Evolutionary conservation across 2,888 invertebrate genomes (phyloP).

Genomic region (Rhagonycha lutea): DNA sequence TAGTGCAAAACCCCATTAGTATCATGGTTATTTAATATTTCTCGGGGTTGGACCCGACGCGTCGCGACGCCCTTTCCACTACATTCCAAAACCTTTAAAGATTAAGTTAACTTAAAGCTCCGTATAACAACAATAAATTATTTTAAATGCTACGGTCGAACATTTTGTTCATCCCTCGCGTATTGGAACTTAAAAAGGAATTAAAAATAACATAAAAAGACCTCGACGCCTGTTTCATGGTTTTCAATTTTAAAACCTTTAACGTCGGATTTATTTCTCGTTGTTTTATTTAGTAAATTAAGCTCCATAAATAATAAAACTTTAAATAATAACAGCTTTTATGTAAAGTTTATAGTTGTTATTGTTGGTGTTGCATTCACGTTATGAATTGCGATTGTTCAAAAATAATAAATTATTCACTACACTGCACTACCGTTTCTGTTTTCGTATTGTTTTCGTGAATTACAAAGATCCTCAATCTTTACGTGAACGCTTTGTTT

Average conservation of each 20-base stretch:
- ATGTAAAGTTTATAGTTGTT: background rate
- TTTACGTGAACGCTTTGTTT: slow-evolving; percentile 15
- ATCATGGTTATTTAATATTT: background rate
- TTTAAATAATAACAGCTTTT: slow-evolving; percentile 2
- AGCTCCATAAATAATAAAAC: background rate
- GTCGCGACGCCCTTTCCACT: background rate
- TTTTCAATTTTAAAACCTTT: background rate
- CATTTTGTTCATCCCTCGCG: background rate
- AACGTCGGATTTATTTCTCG: background rate
- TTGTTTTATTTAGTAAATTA: background rate
- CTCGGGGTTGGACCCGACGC: background rate
- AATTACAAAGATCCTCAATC: slow-evolving; percentile 21
- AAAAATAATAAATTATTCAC: slow-evolving; percentile 19
- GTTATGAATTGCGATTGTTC: background rate
- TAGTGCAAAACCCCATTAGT: background rate
- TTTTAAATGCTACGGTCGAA: background rate
- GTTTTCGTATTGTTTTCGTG: slow-evolving; percentile 12
- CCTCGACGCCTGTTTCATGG: background rate
- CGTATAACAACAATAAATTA: background rate
- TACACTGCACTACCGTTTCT: slow-evolving; percentile 13
- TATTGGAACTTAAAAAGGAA: background rate
- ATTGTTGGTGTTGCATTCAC: background rate
- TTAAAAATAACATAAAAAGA: background rate
- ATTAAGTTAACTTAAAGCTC: background rate
- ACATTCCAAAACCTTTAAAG: background rate